Evolutionary conservation across 2,113 vertebrate genomes (phyloP).

Genomic region (Lonchura striata): DNA sequence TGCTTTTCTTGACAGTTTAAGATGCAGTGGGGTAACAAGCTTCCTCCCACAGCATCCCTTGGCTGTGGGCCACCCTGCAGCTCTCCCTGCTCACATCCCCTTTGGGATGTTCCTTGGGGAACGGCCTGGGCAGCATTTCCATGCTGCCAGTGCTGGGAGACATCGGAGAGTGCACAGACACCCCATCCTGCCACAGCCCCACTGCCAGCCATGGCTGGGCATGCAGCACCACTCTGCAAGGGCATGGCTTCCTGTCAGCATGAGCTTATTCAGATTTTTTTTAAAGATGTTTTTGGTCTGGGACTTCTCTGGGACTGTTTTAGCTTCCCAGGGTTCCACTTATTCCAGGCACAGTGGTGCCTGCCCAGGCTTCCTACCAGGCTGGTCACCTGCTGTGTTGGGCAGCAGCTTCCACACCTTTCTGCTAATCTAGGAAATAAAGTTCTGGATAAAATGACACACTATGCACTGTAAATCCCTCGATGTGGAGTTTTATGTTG

Average conservation of each 20-base stretch:
- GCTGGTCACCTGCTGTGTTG: not conserved
- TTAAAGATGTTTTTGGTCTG: not conserved
- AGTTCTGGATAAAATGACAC: not conserved
- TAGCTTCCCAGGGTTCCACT: not conserved
- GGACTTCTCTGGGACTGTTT: not conserved
- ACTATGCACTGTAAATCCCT: not conserved
- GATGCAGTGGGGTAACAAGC: accelerated
- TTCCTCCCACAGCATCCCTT: not conserved
- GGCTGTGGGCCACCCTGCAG: not conserved
- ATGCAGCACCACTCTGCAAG: accelerated
- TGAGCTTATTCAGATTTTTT: not conserved
- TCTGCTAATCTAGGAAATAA: not conserved
- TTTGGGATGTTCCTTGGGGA: not conserved
- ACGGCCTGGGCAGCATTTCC: not conserved
- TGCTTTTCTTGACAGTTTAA: not conserved
- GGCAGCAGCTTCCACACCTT: not conserved
- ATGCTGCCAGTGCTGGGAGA: not conserved
- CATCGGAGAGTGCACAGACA: accelerated
- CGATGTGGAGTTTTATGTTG: not conserved
- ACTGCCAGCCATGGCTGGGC: accelerated
- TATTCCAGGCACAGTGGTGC: not conserved
- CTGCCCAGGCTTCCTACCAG: not conserved
- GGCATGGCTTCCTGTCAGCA: not conserved
- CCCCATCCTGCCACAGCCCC: not conserved
- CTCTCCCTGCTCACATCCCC: not conserved